These are phyloP conservation scores for Numenius arquata DNA, from an alignment of 2,113 vertebrate genomes.

Conservation along the genomic window DNA sequence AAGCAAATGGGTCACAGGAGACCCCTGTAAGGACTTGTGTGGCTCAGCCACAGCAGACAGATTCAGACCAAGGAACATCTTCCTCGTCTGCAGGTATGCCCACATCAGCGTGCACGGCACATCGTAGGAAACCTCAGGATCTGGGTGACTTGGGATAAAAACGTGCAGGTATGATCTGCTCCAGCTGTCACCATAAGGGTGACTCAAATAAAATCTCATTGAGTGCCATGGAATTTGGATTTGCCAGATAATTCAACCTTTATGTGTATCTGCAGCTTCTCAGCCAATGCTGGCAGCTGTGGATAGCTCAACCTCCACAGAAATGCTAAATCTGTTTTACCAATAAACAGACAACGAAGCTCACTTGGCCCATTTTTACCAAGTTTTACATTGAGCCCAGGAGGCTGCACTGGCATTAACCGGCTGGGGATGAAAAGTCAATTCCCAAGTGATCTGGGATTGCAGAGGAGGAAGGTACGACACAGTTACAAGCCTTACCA, in stretches of 20 bases:
- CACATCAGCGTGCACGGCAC: accelerated
- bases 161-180: accelerated
- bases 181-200: not conserved
- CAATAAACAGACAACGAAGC: accelerated
- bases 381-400: not conserved
- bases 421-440: not conserved
- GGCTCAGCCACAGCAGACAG: accelerated
- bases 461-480: not conserved
- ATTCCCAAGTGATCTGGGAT: not conserved
- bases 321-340: not conserved
- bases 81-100: not conserved
- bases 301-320: not conserved
- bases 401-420: not conserved
- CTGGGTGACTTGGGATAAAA: not conserved
- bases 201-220: not conserved
- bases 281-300: accelerated
- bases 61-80: not conserved
- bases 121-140: not conserved
- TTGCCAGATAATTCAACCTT: not conserved
- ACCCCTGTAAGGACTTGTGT: not conserved
- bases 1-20: accelerated
- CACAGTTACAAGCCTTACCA: not conserved
- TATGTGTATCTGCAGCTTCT: accelerated
- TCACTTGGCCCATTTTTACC: not conserved
- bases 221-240: accelerated